Evolutionary conservation across 2,113 vertebrate species (phyloP), one percentile per base, ranked within the genome.

Genomic region (Acanthochromis polyacanthus): DNA sequence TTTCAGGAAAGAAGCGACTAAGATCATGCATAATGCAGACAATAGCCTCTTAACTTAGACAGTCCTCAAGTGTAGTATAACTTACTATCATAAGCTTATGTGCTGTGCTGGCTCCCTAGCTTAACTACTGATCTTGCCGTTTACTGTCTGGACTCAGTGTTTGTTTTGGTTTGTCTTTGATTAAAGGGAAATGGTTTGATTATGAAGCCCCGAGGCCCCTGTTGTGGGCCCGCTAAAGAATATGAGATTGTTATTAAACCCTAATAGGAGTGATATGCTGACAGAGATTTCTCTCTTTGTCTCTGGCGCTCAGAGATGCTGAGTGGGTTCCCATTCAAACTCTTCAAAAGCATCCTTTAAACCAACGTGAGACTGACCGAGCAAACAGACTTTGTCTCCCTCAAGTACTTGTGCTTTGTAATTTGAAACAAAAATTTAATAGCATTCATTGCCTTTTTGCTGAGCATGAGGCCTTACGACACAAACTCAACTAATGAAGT

Each of bases 171-270:
- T 89, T 78, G 68, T 66, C 66, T 89, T 80, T 88, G 85, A 92
- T 91, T 91, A 92, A 92, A 93, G 82, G 71, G 45, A 82, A 87
- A 83, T 83, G 81, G 72, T 88, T 80, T 84, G 80, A 86, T 91
- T 89, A 92, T 75, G 68, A 88, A 89, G 83, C 81, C 77, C 88
- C 46, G 45, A 62, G 76, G 81, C 84, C 68, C 53, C 77, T 56
- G 75, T 82, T 80, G 28, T 79, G 81, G 83, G 76, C 65, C 88
- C 84, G 83, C 78, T 78, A 86, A 88, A 80, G 78, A 79, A 87
- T 84, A 87, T 82, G 67, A 89, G 80, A 85, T 77, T 82, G 81
- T 91, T 92, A 92, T 91, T 93, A 93, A 91, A 88, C 81, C 75
- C 89, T 88, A 89, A 90, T 90, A 84, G 85, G 84, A 91, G 72